phyloP scores from a whole-genome alignment of 2,113 vertebrate species.

The Hylia prasina region DNA sequence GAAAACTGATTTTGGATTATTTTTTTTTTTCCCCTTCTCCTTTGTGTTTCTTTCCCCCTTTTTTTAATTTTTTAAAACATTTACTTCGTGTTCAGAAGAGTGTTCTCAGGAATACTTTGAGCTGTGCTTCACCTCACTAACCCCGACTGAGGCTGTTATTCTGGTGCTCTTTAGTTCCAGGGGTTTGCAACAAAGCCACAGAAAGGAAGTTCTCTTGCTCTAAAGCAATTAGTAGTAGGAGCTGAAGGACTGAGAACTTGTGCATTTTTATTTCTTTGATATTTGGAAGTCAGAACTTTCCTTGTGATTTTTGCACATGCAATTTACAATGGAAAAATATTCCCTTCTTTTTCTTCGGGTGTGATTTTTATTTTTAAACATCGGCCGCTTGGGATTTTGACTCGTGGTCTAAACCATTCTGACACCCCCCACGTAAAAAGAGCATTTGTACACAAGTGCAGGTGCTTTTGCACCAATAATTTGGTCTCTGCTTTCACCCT shows the following conservation, averaged over 20 bases:
- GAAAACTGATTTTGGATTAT: conserved; percentile 12
- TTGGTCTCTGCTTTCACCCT: neutral
- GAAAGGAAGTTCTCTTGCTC: conserved; percentile 43
- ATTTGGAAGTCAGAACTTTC: conserved; percentile 25
- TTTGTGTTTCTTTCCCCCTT: conserved; percentile 6
- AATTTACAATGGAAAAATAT: neutral
- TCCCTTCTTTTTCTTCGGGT: neutral
- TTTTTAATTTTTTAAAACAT: conserved; percentile 18
- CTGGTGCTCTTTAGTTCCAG: conserved; percentile 47
- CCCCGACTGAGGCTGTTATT: conserved; percentile 48
- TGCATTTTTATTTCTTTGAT: conserved; percentile 26
- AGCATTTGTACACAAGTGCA: neutral
- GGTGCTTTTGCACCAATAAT: neutral
- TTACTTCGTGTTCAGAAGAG: conserved; percentile 18
- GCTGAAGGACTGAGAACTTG: conserved; percentile 12
- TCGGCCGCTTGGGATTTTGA: neutral
- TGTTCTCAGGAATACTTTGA: conserved; percentile 29
- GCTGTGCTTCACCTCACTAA: conserved; percentile 52
- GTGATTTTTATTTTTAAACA: neutral
- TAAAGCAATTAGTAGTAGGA: conserved; percentile 50
- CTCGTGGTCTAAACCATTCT: neutral
- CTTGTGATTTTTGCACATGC: neutral
- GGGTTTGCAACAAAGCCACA: conserved; percentile 46
- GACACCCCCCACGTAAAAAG: neutral
- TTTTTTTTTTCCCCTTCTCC: neutral